Evolutionary conservation across 2,797 vertebrate genomes (phyloP).

Genomic region (Poeciliopsis turneri): DNA sequence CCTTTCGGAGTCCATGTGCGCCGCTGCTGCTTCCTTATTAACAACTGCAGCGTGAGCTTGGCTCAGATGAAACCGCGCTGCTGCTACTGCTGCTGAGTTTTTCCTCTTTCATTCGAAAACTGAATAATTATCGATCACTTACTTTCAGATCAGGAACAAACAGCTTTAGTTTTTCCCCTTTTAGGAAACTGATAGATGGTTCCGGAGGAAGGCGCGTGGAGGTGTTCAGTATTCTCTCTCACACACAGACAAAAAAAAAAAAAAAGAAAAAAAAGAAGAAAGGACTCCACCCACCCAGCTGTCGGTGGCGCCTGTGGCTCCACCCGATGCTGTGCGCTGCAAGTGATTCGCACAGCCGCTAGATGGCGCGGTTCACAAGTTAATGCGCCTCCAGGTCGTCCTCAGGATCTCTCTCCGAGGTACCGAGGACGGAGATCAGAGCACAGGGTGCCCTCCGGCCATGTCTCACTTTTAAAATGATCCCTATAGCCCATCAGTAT

Average conservation of each 20-base stretch:
- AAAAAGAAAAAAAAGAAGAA: not conserved
- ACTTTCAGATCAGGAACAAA: not conserved
- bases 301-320: conserved; percentile 14
- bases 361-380: conserved; percentile 46
- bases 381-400: not conserved
- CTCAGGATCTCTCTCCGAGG: not conserved
- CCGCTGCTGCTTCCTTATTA: not conserved
- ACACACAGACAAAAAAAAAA: not conserved
- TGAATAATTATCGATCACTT: conserved; percentile 28
- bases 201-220: not conserved
- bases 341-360: rapidly evolving
- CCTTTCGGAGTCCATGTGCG: conserved; percentile 23
- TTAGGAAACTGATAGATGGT: conserved; percentile 3
- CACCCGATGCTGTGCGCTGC: conserved; percentile 13
- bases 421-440: conserved; percentile 16
- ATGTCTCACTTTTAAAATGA: conserved; percentile 31
- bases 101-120: not conserved
- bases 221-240: not conserved
- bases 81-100: not conserved
- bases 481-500: conserved; percentile 14
- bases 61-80: not conserved
- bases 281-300: not conserved
- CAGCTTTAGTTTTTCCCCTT: not conserved
- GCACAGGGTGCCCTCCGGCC: conserved; percentile 8
- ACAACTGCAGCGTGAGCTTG: not conserved